Base-by-base conservation (phyloP, 2,797 vertebrate genomes). In the Pangasius djambal region DNA sequence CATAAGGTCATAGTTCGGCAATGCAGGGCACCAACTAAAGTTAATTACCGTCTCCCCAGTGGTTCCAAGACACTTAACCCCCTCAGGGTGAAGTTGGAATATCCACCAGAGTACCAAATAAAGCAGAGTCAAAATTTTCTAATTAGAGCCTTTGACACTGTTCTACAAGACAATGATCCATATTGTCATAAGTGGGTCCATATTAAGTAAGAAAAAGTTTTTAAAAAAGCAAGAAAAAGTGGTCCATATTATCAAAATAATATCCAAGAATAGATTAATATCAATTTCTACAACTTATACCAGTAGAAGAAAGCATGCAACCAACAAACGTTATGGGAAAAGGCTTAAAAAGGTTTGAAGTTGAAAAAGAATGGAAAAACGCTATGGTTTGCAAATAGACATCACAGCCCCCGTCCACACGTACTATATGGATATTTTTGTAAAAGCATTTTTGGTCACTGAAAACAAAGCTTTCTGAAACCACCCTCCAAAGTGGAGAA, bases 31-130 rank as follows among this genome's bases (percentile, higher is more conserved):
- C 92, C 93, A 93, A 94, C 91, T 92, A 94, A 93, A 91, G 93
- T 95, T 96, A 96, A 96, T 96, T 95, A 94, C 92, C 85, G 91
- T 89, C 93, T 94, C 91, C 78, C 78, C 91, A 89, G 92, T 90
- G 91, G 89, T 95, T 96, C 94, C 93, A 90, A 88, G 91, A 90
- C 90, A 93, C 89, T 93, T 90, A 91, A 92, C 89, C 86, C 87
- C 92, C 93, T 90, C 86, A 89, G 92, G 92, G 90, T 81, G 65
- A 89, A 89, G 87, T 52, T 83, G 31, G 61, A 90, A 94, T 70
- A 75, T 63, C 92, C 91, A 87, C 88, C 84, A 92, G 86, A 81
- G 52, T 59, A 81, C 55, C 34, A 82, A 59, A 82, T 5, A 59
- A 61, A 81, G 18, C 18, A 34, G 31, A 59, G 34, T 61, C 34